These are phyloP conservation scores for Martes martes DNA, from an alignment of 2,113 vertebrate genomes.

Conservation along the genomic window DNA sequence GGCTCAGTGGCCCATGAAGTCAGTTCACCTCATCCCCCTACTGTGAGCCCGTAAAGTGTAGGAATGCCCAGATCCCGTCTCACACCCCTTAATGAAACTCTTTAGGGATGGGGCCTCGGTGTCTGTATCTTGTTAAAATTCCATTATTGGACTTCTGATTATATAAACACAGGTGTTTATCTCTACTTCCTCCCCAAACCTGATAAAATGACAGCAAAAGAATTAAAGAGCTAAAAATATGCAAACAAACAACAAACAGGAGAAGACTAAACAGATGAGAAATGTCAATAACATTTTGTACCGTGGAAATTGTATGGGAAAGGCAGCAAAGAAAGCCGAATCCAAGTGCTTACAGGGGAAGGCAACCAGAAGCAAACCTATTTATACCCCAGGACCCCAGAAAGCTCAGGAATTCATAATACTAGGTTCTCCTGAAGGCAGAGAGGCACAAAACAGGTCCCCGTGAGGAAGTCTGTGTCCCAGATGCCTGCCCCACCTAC, in stretches of 20 bases:
- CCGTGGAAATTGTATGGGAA: not conserved
- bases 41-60: not conserved
- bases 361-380: not conserved
- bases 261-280: not conserved
- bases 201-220: constrained; percentile 34
- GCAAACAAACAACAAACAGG: not conserved
- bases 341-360: not conserved
- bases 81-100: not conserved
- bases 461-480: not conserved
- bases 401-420: not conserved
- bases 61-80: not conserved
- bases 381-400: not conserved
- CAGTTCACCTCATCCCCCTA: not conserved
- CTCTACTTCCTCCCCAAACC: constrained; percentile 2
- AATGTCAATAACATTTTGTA: not conserved
- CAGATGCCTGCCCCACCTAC: not conserved
- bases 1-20: not conserved
- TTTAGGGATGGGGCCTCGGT: not conserved
- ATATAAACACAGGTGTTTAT: constrained; percentile 28
- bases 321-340: not conserved
- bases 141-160: not conserved
- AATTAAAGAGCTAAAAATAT: constrained; percentile 55
- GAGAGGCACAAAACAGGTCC: not conserved
- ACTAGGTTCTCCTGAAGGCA: not conserved
- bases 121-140: not conserved